Conservation (phyloP, 2,113 vertebrate species). For the Sporophila hypoxantha region DNA sequence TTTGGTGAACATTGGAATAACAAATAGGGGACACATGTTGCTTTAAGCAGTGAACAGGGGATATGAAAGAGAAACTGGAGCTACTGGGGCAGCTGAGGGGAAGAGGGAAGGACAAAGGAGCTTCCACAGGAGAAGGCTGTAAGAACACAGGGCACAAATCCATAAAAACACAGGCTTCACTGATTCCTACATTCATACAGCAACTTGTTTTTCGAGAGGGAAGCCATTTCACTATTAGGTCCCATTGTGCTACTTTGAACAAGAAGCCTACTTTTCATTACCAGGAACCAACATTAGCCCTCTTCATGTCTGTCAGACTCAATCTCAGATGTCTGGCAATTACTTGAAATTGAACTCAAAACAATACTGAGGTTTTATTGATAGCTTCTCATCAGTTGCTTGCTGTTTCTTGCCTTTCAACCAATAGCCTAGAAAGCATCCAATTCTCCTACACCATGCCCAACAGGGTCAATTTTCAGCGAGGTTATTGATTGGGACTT, state of each 20-base stretch:
- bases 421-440: neutral
- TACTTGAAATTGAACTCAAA: constrained; percentile 43
- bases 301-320: constrained; percentile 26
- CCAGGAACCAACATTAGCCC: neutral
- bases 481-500: constrained; percentile 22
- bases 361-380: constrained; percentile 39
- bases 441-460: neutral
- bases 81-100: neutral
- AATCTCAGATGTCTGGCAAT: constrained; percentile 27
- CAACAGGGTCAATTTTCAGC: neutral
- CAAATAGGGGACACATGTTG: neutral
- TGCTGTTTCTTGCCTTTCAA: constrained; percentile 22
- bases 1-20: neutral
- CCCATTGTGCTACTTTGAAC: constrained; percentile 18
- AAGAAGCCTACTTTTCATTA: constrained; percentile 27
- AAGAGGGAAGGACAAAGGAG: neutral
- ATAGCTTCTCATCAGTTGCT: constrained; percentile 17
- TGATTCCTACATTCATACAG: neutral
- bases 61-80: neutral
- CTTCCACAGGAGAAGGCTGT: neutral
- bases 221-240: constrained; percentile 12
- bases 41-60: neutral
- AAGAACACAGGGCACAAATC: neutral
- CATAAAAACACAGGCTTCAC: neutral
- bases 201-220: neutral